These are phyloP conservation scores for Melikaiella ostensackeni DNA, from an alignment of 2,888 invertebrate genomes.

Conservation along the genomic window DNA sequence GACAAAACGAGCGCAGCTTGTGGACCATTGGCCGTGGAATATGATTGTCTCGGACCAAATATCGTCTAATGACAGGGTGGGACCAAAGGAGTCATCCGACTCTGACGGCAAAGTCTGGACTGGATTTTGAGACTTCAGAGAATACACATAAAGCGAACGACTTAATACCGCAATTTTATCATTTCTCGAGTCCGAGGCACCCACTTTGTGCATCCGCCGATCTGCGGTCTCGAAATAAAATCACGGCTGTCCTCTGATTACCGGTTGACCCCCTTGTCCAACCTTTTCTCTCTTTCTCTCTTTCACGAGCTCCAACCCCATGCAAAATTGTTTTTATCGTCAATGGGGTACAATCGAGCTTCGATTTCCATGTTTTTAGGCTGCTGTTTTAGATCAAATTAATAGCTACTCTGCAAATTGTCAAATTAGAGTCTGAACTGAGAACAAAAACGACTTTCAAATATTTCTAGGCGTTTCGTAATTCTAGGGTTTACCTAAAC, in stretches of 20 bases:
- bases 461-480: conserved; percentile 4
- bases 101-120: conserved; percentile 55
- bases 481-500: neutral
- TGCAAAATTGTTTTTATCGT: conserved; percentile 30
- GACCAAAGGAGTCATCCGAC: conserved; percentile 54
- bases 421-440: conserved; percentile 14
- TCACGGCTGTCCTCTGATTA: conserved; percentile 72
- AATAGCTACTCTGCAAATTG: conserved; percentile 17
- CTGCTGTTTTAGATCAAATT: conserved; percentile 34
- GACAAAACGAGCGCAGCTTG: conserved; percentile 59
- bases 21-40: conserved; percentile 64
- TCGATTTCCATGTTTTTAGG: conserved; percentile 27
- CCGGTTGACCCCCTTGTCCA: conserved; percentile 59
- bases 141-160: conserved; percentile 77
- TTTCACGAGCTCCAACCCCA: conserved; percentile 30
- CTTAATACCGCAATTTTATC: conserved; percentile 78
- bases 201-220: conserved; percentile 62
- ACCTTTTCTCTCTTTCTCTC: conserved; percentile 49
- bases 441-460: neutral
- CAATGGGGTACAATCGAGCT: conserved; percentile 19
- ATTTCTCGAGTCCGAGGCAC: conserved; percentile 67
- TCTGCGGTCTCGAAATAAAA: conserved; percentile 77
- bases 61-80: conserved; percentile 76
- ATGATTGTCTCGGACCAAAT: conserved; percentile 73
- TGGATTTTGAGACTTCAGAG: conserved; percentile 74